A percentile compares a stretch with the other conserved stretches of the same genome.
Evolutionary conservation across 2,888 invertebrate genomes (phyloP).

Genomic region (Asteroscopus sphinx): DNA sequence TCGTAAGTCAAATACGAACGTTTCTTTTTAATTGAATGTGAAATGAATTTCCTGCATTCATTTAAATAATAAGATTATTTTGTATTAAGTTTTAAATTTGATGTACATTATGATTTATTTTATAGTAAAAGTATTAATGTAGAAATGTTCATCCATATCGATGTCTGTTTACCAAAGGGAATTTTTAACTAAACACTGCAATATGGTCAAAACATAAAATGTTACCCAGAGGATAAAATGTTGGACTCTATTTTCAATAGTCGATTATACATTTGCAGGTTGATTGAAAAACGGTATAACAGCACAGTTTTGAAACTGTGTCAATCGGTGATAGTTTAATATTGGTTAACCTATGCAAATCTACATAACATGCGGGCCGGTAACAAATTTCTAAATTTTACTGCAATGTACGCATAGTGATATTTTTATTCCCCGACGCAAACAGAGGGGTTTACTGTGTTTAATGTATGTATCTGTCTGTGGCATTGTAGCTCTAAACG

Average conservation of each 20-base stretch:
- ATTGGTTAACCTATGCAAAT: conserved; percentile 31
- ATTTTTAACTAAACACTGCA: conserved; percentile 5
- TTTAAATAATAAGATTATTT: conserved; percentile 37
- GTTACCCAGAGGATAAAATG: conserved; percentile 9
- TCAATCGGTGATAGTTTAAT: conserved; percentile 51
- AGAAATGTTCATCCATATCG: too few species aligned
- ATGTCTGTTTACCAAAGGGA: too few species aligned
- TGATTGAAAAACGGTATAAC: conserved; percentile 45
- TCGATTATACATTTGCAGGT: conserved; percentile 40
- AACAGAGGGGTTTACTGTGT: too few species aligned
- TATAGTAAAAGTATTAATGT: too few species aligned
- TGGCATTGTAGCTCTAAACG: too few species aligned
- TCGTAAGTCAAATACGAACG: conserved; percentile 66
- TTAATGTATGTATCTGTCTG: too few species aligned
- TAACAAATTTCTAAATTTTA: conserved; percentile 36
- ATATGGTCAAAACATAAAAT: too few species aligned
- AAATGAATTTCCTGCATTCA: conserved; percentile 51
- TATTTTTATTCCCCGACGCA: too few species aligned
- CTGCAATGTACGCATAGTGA: not conserved
- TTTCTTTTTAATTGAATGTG: conserved; percentile 62
- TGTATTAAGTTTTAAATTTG: conserved; percentile 11
- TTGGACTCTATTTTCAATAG: conserved; percentile 26
- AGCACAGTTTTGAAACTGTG: conserved; percentile 42
- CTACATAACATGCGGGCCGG: conserved; percentile 40
- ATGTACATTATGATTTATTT: conserved; percentile 1